Percentiles rank a stretch among this genome's conserved stretches.
phyloP scores from a whole-genome alignment of 2,797 vertebrate genomes.

The Lutjanus argentimaculatus region DNA sequence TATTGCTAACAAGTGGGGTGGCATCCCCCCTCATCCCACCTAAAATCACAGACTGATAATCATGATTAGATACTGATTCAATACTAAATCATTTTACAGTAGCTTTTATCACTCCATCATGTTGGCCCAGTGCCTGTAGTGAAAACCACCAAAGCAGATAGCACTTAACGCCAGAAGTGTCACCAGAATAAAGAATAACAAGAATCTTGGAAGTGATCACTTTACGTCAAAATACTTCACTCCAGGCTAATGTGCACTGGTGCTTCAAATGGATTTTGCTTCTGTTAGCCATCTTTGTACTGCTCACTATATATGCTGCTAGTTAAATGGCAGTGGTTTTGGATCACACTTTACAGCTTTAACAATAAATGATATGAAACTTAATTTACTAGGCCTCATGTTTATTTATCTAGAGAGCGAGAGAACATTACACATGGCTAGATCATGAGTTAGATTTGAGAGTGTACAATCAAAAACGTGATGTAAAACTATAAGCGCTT shows the following conservation, averaged over 20 bases:
- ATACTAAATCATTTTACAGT: neutral
- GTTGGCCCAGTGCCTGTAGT: neutral
- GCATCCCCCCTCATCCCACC: no score
- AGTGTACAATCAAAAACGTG: neutral
- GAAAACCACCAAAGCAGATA: neutral
- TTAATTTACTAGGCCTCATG: conserved; percentile 13
- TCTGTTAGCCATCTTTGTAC: conserved; percentile 5
- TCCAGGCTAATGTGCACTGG: conserved; percentile 5
- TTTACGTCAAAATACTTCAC: conserved; percentile 14
- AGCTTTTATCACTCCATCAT: neutral
- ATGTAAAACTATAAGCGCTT: conserved; percentile 8
- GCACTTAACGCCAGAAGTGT: neutral
- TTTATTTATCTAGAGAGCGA: conserved; percentile 23
- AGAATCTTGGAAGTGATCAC: conserved; percentile 9
- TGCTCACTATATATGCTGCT: neutral
- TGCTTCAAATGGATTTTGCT: conserved; percentile 7
- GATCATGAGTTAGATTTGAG: neutral
- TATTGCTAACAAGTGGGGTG: no score
- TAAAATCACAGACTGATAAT: neutral
- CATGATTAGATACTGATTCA: neutral
- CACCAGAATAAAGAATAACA: conserved; percentile 15
- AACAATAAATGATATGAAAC: conserved; percentile 5
- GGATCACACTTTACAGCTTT: neutral
- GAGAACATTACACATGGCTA: neutral
- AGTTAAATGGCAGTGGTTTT: conserved; percentile 1